A percentile compares a stretch with the other conserved stretches of the same genome.
phyloP scores from a whole-genome alignment of 2,888 invertebrate species.

The Orthosia incerta region DNA sequence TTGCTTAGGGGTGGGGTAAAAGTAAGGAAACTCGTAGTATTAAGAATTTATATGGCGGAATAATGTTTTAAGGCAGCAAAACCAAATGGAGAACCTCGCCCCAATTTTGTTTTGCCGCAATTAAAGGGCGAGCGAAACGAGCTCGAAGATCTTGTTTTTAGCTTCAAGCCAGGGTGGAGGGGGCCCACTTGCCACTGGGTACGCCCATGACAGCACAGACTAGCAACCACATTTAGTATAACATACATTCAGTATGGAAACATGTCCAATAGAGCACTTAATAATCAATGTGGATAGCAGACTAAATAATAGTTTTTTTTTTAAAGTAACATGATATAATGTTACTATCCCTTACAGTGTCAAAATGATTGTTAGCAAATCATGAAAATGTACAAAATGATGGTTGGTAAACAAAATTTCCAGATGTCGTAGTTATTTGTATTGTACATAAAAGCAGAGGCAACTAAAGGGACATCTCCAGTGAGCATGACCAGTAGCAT shows the following conservation, averaged over 20 bases:
- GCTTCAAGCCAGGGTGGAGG: too few relatives aligned
- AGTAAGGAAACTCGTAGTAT: too few relatives aligned
- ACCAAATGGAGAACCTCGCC: too few relatives aligned
- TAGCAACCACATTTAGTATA: constrained; percentile 11
- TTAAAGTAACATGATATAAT: constrained; percentile 16
- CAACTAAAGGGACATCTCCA: neutral
- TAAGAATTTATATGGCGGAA: too few relatives aligned
- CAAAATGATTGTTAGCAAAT: constrained; percentile 24
- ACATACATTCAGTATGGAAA: constrained; percentile 15
- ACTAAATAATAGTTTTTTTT: constrained; percentile 19
- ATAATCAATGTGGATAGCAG: constrained; percentile 15
- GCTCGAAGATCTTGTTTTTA: too few relatives aligned
- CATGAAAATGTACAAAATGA: constrained; percentile 28
- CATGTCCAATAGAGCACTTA: constrained; percentile 30
- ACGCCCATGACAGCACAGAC: constrained; percentile 24
- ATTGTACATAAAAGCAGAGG: constrained; percentile 19
- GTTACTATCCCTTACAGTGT: constrained; percentile 27
- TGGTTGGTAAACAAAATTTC: constrained; percentile 28
- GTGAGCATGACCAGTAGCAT: neutral
- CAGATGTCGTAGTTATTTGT: constrained; percentile 30
- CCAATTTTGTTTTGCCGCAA: too few relatives aligned
- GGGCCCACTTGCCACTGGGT: too few relatives aligned
- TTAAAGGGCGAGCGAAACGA: too few relatives aligned
- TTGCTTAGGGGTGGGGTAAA: too few relatives aligned
- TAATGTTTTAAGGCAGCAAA: too few relatives aligned